Evolutionary conservation across 2,113 vertebrate genomes (phyloP).

Genomic region (Semnopithecus entellus): DNA sequence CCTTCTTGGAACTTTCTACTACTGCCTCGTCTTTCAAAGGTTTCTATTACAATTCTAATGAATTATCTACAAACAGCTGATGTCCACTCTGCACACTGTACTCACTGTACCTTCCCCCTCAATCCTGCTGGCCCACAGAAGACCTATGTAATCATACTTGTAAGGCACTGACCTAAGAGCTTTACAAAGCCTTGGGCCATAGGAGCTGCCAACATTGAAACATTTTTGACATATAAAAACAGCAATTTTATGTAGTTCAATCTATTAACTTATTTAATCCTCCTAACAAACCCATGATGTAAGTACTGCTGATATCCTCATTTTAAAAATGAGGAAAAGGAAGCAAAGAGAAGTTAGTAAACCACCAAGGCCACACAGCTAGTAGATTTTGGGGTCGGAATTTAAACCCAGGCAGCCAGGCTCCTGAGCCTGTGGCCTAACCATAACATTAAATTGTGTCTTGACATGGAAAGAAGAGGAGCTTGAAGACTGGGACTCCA

Average conservation of each 20-base stretch:
- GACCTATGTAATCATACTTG: background rate
- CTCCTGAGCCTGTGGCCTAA: background rate
- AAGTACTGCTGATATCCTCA: background rate
- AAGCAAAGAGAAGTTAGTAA: background rate
- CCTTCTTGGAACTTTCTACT: background rate
- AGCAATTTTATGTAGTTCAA: background rate
- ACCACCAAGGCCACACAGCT: background rate
- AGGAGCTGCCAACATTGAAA: conserved; percentile 16
- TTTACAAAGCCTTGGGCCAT: background rate
- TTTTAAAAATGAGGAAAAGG: conserved; percentile 30
- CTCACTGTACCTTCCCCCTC: background rate
- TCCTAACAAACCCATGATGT: background rate
- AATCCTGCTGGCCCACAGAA: background rate
- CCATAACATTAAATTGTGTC: background rate
- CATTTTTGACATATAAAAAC: conserved; percentile 13
- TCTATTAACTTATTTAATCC: background rate
- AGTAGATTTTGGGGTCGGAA: background rate
- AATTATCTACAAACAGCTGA: background rate
- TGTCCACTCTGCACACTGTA: background rate
- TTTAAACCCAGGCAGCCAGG: background rate
- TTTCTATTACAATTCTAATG: conserved; percentile 1
- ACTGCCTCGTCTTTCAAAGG: background rate
- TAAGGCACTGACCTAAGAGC: background rate
- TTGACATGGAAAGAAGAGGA: conserved; percentile 7
- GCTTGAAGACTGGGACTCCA: background rate